Evolutionary conservation across 2,797 vertebrate genomes (phyloP), one percentile per base, ranked within the genome.

Genomic region (Dendrocincla fuliginosa): DNA sequence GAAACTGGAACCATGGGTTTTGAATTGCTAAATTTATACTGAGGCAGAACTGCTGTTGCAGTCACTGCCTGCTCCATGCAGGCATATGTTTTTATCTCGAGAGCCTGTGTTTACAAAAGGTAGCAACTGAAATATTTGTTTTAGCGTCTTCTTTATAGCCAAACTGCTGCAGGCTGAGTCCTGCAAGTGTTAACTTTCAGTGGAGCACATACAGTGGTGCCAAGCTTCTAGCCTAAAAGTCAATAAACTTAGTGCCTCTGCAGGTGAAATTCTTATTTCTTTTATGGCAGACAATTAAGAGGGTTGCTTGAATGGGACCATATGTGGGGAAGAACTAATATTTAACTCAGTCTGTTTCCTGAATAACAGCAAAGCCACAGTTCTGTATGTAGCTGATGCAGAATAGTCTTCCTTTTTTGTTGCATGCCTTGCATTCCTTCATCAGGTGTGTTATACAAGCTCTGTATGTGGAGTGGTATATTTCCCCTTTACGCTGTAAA

Each of bases 191-290:
- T 97, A 90, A 86, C 50, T 49, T 84, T 88, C 93, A 89, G 64
- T 25, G 57, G 8, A 13, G 77, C 63, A 39, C 76, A 14, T 84
- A 22, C 19, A 55, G 5, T 60, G 68, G 47, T 50, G 74, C 6
- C 3, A 25, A 63, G 7, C 81, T 96, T 89, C 44, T 71, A 75
- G 60, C 53, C 81, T 77, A 84, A 85, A 88, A 61, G 65, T 39
- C 30, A 42, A 75, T 57, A 96, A 89, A 92, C 25, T 41, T 82
- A 73, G 67, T 80, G 86, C 10, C 74, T 95, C 89, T 90, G 77
- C 87, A 89, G 84, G 92, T 96, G 89, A 96, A 79, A 63, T 94
- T 68, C 90, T 94, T 96, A 67, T 95, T 93, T 96, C 55, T 93
- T 88, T 95, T 74, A 81, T 78, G 80, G 71, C 96, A 96, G 81